A percentile compares a stretch with the other conserved stretches of the same genome.
These are phyloP conservation scores for Elanoides forficatus DNA, from an alignment of 2,113 vertebrate genomes.

Conservation along the genomic window DNA sequence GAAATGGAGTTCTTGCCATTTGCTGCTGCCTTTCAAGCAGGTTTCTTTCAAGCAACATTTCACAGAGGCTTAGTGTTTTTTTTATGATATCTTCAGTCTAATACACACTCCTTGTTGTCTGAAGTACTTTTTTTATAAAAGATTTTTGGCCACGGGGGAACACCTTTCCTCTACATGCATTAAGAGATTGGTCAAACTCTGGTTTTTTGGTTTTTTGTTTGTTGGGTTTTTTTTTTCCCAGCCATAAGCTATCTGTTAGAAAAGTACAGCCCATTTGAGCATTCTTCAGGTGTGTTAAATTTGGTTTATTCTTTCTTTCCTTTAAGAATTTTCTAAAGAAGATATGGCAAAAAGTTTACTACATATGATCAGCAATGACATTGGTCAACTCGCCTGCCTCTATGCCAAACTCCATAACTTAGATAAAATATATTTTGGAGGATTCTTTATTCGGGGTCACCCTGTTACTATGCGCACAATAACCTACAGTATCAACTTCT, in stretches of 20 bases:
- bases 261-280: not conserved
- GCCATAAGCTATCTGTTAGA: not conserved
- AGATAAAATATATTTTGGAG: constrained; percentile 92
- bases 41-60: not conserved
- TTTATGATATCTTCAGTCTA: not conserved
- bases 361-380: constrained; percentile 99
- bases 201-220: not conserved
- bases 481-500: constrained; percentile 98
- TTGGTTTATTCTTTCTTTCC: not conserved
- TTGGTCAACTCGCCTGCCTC: constrained; percentile 96
- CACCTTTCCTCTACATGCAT: not conserved
- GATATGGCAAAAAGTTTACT: constrained; percentile 98
- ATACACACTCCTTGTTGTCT: not conserved
- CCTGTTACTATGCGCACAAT: constrained; percentile 98
- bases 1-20: not conserved
- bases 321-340: constrained; percentile 92
- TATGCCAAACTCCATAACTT: constrained; percentile 90
- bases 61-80: not conserved
- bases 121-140: not conserved
- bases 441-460: constrained; percentile 97
- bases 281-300: not conserved
- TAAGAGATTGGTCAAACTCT: not conserved
- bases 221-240: not conserved
- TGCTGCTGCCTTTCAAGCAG: not conserved
- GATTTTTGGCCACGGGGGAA: fast-evolving